Conservation (phyloP, 1,140 invertebrate genomes). For the Drosophila malerkotliana region DNA sequence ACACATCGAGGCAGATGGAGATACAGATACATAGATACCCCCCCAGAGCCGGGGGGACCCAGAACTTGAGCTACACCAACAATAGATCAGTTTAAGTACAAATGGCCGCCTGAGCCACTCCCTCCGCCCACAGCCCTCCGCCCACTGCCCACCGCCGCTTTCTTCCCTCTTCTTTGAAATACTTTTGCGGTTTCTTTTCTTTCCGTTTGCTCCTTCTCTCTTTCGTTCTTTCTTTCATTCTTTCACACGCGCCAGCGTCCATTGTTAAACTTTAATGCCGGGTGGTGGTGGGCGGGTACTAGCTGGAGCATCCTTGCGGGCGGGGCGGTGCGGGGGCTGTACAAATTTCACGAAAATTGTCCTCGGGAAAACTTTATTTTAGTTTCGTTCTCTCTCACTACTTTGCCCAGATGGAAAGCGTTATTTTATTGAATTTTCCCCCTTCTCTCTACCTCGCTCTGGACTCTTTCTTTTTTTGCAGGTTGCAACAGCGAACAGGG, state of each 20-base stretch:
- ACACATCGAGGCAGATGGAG: slow-evolving; percentile 22
- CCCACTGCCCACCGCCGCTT: not conserved
- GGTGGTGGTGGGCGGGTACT: slow-evolving; percentile 12
- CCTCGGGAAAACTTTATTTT: slow-evolving; percentile 65
- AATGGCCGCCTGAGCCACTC: slow-evolving; percentile 46
- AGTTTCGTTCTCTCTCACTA: slow-evolving; percentile 34
- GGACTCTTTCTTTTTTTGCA: slow-evolving; percentile 19
- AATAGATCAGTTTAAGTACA: slow-evolving; percentile 79
- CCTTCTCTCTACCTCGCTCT: not conserved
- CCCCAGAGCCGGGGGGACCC: not conserved
- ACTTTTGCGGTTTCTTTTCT: slow-evolving; percentile 63
- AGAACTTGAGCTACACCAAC: slow-evolving; percentile 52
- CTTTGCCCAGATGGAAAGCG: slow-evolving; percentile 61
- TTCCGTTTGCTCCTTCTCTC: slow-evolving; percentile 30
- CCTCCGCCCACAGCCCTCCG: not conserved
- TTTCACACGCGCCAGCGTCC: slow-evolving; percentile 57
- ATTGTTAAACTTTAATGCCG: slow-evolving; percentile 69
- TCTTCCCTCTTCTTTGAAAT: slow-evolving; percentile 21
- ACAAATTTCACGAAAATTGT: slow-evolving; percentile 71
- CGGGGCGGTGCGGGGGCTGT: not conserved
- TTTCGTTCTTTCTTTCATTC: slow-evolving; percentile 22
- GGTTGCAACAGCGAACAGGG: slow-evolving; percentile 33
- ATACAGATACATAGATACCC: slow-evolving; percentile 4
- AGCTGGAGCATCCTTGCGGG: slow-evolving; percentile 7
- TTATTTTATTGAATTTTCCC: slow-evolving; percentile 76